Base-by-base conservation (phyloP, 1,140 invertebrate species). In the Phocides pigmalion region DNA sequence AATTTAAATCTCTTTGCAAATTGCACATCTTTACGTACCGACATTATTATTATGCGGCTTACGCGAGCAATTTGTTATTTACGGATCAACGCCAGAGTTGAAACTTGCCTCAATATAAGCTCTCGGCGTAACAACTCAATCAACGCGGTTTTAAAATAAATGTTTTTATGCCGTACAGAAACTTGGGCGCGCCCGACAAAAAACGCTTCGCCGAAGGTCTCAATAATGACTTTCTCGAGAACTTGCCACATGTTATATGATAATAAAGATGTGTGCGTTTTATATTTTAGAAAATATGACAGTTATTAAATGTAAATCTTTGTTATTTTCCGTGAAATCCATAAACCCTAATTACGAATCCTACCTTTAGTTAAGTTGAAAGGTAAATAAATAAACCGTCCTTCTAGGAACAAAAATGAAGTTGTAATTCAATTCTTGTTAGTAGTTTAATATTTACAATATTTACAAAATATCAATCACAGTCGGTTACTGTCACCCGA, bases 121-220 rank as follows among this genome's bases (percentile, higher is more conserved):
- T 74, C 69, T 78, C 71, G 50, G 37, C 76, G 76, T 89, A 90
- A 90, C 84, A 87, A 87, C 88, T 90, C 88, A 90, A 90, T 89
- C 88, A 90, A 84, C 81, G 81, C 79, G 82, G 81, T 85, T 86
- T 88, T 84, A 83, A 90, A 84, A 89, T 86, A 87, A 87, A 85
- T 77, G 81, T 85, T 85, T 86, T 81, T 84, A 76, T 80, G 69
- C 71, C 74, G 65, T 74, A 81, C 70, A 79, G 71, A 82, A 81
- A 80, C 74, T 72, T 66, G 72, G 66, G 68, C 71, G 76, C 67
- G 58, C 41, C 72, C 62, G 73, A 85, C 77, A 89, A 90, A 87
- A 87, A 90, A 86, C 64, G 73, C 58, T 59, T 68, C 74, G 72
- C 56, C 73, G 77, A 82, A 84, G 84, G 81, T 79, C 83, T 82